Conservation (phyloP, 1,140 invertebrate species). For the Rhynchophorus ferrugineus region DNA sequence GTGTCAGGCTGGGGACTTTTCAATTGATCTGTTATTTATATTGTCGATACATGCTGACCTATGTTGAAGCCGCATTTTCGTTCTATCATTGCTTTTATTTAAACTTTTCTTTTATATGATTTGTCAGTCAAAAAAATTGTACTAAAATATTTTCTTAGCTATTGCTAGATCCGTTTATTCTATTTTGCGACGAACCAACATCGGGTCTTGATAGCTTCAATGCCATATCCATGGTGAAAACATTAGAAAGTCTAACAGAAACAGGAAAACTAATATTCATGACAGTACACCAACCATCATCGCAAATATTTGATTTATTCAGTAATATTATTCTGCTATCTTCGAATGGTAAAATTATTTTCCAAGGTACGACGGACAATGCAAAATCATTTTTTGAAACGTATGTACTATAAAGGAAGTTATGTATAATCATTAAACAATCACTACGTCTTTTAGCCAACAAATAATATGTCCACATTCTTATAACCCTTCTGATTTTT, state of each 20-base stretch:
- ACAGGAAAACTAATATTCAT: slow-evolving; percentile 72
- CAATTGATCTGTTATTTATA: too few species aligned
- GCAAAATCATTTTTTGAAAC: slow-evolving; percentile 56
- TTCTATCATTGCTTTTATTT: background rate
- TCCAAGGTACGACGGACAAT: slow-evolving; percentile 62
- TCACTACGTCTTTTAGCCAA: slow-evolving; percentile 2
- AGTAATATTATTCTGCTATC: slow-evolving; percentile 70
- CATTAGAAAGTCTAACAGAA: slow-evolving; percentile 55
- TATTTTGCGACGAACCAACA: slow-evolving; percentile 79
- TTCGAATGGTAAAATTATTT: slow-evolving; percentile 70
- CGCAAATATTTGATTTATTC: slow-evolving; percentile 75
- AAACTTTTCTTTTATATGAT: slow-evolving; percentile 7
- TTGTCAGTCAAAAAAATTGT: slow-evolving; percentile 21
- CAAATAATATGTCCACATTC: slow-evolving; percentile 8
- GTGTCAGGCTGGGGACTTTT: too few species aligned
- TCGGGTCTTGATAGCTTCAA: slow-evolving; percentile 77
- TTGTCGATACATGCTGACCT: too few species aligned
- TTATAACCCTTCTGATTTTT: slow-evolving; percentile 27
- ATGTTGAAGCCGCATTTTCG: too few species aligned
- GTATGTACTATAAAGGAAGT: slow-evolving; percentile 37
- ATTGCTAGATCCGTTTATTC: slow-evolving; percentile 64
- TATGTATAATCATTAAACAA: slow-evolving; percentile 3
- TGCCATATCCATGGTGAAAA: slow-evolving; percentile 63
- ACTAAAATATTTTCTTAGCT: slow-evolving; percentile 44
- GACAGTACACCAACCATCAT: slow-evolving; percentile 82